Evolutionary conservation across 1,140 invertebrate species (phyloP).

Genomic region (Pararge aegeria): DNA sequence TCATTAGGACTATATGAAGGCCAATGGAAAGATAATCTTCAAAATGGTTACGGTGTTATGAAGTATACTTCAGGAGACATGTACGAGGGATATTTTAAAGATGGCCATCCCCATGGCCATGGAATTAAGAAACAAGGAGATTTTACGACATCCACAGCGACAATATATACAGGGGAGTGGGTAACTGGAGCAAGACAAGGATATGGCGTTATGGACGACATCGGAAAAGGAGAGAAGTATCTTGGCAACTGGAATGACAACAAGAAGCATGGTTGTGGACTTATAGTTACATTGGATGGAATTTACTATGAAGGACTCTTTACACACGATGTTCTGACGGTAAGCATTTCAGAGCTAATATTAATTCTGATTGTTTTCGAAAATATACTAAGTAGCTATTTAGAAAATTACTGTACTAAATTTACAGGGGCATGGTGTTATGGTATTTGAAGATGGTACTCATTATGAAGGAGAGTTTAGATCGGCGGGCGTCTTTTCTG

Average conservation of each 20-base stretch:
- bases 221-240: constrained; percentile 92
- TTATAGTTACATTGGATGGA: constrained; percentile 92
- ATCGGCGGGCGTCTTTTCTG: constrained; percentile 86
- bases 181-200: constrained; percentile 86
- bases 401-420: neutral
- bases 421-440: constrained; percentile 88
- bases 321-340: constrained; percentile 86
- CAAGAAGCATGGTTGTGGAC: constrained; percentile 88
- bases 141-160: constrained; percentile 86
- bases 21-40: constrained; percentile 90
- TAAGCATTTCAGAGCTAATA: constrained; percentile 59
- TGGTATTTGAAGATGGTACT: constrained; percentile 93
- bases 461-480: constrained; percentile 94
- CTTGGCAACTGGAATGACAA: constrained; percentile 92
- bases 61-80: constrained; percentile 85
- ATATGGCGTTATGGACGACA: constrained; percentile 93
- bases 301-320: constrained; percentile 95
- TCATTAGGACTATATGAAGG: constrained; percentile 86
- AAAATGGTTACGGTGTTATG: constrained; percentile 89
- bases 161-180: constrained; percentile 94
- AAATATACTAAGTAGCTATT: neutral
- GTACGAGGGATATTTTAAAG: constrained; percentile 92
- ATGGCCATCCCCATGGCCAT: constrained; percentile 90
- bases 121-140: constrained; percentile 90
- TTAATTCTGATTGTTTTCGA: too few species aligned